These are phyloP conservation scores for Brachystomella parvula DNA, from an alignment of 1,140 invertebrate genomes.

Conservation along the genomic window DNA sequence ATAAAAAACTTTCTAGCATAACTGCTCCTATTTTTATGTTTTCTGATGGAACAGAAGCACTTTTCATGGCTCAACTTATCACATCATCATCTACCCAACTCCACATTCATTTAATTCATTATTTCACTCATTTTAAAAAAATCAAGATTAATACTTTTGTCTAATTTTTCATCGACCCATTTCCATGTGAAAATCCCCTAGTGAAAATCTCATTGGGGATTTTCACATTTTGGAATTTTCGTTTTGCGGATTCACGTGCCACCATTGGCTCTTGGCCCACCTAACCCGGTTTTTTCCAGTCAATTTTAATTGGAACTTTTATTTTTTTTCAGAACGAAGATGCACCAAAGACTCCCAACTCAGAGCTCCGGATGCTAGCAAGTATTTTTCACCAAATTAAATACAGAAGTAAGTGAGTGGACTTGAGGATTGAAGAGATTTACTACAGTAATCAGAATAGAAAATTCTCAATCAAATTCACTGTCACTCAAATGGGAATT, in stretches of 20 bases:
- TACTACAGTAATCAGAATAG: background rate
- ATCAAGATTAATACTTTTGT: no score
- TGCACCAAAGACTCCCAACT: slow-evolving; percentile 28
- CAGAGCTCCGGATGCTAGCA: slow-evolving; percentile 32
- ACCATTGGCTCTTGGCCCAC: no score
- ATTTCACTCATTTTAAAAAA: no score
- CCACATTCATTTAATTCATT: slow-evolving; percentile 1
- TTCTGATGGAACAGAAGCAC: background rate
- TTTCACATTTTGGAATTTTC: no score
- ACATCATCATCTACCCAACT: background rate
- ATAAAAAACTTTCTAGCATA: no score
- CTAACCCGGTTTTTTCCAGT: background rate
- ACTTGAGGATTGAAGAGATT: background rate
- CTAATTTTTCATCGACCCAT: no score
- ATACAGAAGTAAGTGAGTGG: slow-evolving; percentile 35
- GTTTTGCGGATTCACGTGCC: no score
- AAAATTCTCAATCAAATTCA: no score
- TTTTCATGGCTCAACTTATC: background rate
- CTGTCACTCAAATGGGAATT: background rate
- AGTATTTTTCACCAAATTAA: slow-evolving; percentile 37
- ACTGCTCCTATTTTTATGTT: slow-evolving; percentile 4
- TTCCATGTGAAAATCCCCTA: no score
- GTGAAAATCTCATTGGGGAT: no score
- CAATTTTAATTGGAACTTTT: background rate
- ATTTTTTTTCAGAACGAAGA: slow-evolving; percentile 33